Evolutionary conservation across 2,113 vertebrate genomes (phyloP).

Genomic region (Oreochromis tanganicae): DNA sequence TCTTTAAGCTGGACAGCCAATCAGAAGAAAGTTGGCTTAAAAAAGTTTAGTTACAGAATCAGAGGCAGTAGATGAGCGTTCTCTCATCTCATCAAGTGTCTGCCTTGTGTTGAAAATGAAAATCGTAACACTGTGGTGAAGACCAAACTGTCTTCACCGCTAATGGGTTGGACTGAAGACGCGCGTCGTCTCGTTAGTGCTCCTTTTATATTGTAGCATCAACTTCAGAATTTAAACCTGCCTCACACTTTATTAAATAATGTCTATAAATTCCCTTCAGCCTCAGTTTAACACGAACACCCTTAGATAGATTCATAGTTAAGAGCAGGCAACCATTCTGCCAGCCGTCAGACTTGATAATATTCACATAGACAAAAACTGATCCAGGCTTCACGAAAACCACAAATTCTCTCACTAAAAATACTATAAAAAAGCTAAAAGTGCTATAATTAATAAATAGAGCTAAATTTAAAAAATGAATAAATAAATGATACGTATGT

Average conservation of each 20-base stretch:
- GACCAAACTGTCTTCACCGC: not conserved
- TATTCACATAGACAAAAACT: not conserved
- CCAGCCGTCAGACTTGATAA: not conserved
- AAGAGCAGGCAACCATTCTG: not conserved
- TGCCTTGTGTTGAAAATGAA: not conserved
- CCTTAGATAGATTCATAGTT: rapidly evolving
- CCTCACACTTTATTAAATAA: not conserved
- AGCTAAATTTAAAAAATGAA: not conserved
- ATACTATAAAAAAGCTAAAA: rapidly evolving
- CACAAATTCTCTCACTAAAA: not conserved
- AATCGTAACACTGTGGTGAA: not conserved
- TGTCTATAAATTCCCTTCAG: not conserved
- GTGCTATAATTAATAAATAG: not conserved
- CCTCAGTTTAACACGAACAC: rapidly evolving
- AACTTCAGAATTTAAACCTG: not conserved
- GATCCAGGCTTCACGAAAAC: not conserved
- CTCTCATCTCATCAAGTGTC: not conserved
- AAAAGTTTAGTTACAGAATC: not conserved
- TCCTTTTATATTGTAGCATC: rapidly evolving
- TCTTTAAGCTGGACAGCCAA: not conserved
- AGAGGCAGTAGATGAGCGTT: not conserved
- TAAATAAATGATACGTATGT: not conserved
- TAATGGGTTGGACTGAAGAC: not conserved
- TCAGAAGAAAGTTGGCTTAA: rapidly evolving
- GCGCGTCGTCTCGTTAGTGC: not conserved